A percentile compares a stretch with the other conserved stretches of the same genome.
phyloP scores from a whole-genome alignment of 2,797 vertebrate genomes.

The Cynopterus sphinx region DNA sequence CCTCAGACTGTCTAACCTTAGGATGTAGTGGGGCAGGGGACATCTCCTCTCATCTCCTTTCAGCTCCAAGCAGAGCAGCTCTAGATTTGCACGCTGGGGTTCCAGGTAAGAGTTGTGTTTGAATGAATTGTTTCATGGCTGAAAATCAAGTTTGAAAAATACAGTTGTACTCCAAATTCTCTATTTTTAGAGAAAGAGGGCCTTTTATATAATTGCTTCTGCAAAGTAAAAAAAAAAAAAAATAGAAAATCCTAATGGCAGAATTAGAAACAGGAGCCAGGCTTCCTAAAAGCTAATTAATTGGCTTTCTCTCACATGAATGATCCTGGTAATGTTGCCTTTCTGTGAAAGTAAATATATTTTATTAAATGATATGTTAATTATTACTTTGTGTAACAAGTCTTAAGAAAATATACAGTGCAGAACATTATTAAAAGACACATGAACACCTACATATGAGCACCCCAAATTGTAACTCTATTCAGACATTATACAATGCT shows the following conservation, averaged over 20 bases:
- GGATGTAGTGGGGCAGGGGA: rapidly evolving
- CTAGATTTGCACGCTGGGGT: not conserved
- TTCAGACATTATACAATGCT: not conserved
- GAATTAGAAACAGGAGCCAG: constrained; percentile 16
- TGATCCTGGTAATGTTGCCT: not conserved
- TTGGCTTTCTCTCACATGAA: not conserved
- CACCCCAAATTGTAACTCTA: not conserved
- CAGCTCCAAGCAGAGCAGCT: not conserved
- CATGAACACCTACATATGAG: not conserved
- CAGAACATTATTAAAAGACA: not conserved
- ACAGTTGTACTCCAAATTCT: not conserved
- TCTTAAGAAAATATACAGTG: constrained; percentile 47
- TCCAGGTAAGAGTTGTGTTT: not conserved
- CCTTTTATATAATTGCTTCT: not conserved
- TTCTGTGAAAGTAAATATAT: constrained; percentile 4
- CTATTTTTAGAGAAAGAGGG: not conserved
- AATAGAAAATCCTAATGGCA: not conserved
- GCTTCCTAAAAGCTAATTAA: not conserved
- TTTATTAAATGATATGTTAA: constrained; percentile 25
- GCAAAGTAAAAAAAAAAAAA: not conserved
- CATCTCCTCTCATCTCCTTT: too few species aligned
- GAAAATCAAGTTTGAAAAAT: constrained; percentile 24
- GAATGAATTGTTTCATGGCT: not conserved
- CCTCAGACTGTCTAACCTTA: too few species aligned
- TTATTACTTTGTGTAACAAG: not conserved